Evolutionary conservation across 2,113 vertebrate species (phyloP).

Genomic region (Ceyx margarethae): DNA sequence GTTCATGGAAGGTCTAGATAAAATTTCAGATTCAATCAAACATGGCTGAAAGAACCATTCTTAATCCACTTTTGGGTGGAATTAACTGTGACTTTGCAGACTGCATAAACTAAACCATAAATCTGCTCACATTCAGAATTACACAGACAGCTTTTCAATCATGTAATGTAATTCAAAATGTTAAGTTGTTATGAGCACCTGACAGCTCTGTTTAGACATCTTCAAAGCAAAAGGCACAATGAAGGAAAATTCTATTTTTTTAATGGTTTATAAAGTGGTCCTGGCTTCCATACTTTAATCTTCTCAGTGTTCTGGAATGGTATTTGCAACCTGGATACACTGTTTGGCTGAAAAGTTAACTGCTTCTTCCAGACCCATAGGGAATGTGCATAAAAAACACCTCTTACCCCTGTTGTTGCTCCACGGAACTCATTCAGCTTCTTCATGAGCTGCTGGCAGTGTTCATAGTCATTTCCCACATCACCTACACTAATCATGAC

Average conservation of each 20-base stretch:
- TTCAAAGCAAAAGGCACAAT: not conserved
- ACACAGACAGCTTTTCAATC: not conserved
- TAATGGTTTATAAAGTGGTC: not conserved
- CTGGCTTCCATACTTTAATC: not conserved
- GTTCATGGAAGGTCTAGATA: not conserved
- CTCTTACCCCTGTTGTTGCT: slow-evolving; percentile 76
- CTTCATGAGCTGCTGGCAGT: slow-evolving; percentile 83
- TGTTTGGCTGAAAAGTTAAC: not conserved
- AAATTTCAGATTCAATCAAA: not conserved
- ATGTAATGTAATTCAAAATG: not conserved
- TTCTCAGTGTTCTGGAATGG: not conserved
- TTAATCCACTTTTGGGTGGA: not conserved
- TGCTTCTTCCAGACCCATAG: not conserved
- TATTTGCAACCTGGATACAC: not conserved
- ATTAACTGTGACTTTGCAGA: not conserved
- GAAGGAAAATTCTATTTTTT: not conserved
- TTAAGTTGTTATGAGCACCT: not conserved
- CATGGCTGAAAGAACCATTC: not conserved
- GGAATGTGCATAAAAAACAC: not conserved
- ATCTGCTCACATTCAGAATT: not conserved
- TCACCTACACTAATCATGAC: slow-evolving; percentile 85
- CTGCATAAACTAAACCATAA: not conserved
- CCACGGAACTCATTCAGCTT: slow-evolving; percentile 80
- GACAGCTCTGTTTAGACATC: not conserved
- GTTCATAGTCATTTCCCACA: slow-evolving; percentile 85